These are phyloP conservation scores for Argyresthia goedartella DNA, from an alignment of 2,888 invertebrate genomes.

Conservation along the genomic window DNA sequence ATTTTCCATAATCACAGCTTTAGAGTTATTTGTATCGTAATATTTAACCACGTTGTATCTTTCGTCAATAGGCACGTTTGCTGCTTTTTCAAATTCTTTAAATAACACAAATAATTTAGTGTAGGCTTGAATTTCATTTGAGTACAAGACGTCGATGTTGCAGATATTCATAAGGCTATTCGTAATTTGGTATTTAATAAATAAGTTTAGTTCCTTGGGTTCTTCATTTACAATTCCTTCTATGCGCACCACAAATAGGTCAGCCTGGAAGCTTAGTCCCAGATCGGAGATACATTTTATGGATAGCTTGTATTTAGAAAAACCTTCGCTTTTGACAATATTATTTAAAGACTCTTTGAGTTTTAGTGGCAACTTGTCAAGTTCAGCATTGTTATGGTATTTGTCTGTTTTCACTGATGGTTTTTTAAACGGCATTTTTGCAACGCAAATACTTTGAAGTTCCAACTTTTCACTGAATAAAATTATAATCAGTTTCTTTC, in stretches of 20 bases:
- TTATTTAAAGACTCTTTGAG: too few relatives aligned
- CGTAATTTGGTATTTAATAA: background rate
- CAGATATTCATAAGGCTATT: background rate
- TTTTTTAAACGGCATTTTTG: too few relatives aligned
- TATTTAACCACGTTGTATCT: constrained; percentile 26
- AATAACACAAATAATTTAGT: constrained; percentile 26
- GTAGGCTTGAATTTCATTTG: constrained; percentile 31
- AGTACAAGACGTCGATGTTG: constrained; percentile 23
- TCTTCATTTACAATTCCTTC: background rate
- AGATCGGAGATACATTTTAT: too few relatives aligned
- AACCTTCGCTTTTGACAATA: too few relatives aligned
- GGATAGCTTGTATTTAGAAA: too few relatives aligned
- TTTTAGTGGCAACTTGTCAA: too few relatives aligned
- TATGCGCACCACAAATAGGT: background rate
- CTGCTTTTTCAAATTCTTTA: constrained; percentile 25
- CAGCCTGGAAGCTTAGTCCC: background rate
- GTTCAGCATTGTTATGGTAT: too few relatives aligned
- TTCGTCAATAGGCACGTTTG: constrained; percentile 23
- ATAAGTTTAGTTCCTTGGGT: background rate
- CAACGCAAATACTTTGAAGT: too few relatives aligned
- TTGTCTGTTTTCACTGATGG: too few relatives aligned
- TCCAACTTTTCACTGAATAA: too few relatives aligned
- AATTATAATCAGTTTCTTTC: too few relatives aligned
- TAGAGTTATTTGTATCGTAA: constrained; percentile 23
- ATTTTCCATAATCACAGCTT: constrained; percentile 36